A percentile compares a stretch with the other conserved stretches of the same genome.
These are phyloP conservation scores for Drosophila kurseongensis DNA, from an alignment of 1,140 invertebrate species.

Conservation along the genomic window DNA sequence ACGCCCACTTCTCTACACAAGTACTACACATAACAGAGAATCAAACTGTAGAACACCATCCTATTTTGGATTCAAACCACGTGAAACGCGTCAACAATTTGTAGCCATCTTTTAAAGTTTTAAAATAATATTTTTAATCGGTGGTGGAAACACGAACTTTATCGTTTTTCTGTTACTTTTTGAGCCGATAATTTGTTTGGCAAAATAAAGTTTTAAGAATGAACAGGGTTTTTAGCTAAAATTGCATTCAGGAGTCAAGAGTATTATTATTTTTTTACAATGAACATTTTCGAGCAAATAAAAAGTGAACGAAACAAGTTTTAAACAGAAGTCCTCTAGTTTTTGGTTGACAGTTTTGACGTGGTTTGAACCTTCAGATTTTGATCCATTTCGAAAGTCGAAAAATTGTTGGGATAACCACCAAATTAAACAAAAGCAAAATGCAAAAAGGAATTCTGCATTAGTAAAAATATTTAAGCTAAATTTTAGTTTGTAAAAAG, in stretches of 20 bases:
- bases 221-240: not conserved
- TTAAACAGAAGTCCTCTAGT: not conserved
- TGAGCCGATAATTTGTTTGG: too few relatives aligned
- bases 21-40: slow-evolving; percentile 61
- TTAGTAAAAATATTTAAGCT: slow-evolving; percentile 56
- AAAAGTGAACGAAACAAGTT: too few relatives aligned
- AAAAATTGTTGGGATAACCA: slow-evolving; percentile 5
- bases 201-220: not conserved
- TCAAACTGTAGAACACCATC: slow-evolving; percentile 1
- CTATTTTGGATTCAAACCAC: not conserved
- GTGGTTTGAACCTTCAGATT: not conserved
- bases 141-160: too few relatives aligned
- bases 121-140: not conserved
- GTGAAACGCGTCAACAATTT: slow-evolving; percentile 4
- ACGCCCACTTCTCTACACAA: slow-evolving; percentile 69
- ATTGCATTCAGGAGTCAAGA: too few relatives aligned
- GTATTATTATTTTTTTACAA: too few relatives aligned
- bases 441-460: slow-evolving; percentile 6
- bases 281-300: too few relatives aligned
- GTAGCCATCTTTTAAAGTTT: not conserved
- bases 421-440: not conserved
- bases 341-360: slow-evolving; percentile 1
- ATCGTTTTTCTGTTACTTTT: too few relatives aligned
- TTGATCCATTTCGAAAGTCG: not conserved
- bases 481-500: slow-evolving; percentile 61